These are phyloP conservation scores for Ligdia adustata DNA, from an alignment of 2,888 invertebrate genomes.

Conservation along the genomic window DNA sequence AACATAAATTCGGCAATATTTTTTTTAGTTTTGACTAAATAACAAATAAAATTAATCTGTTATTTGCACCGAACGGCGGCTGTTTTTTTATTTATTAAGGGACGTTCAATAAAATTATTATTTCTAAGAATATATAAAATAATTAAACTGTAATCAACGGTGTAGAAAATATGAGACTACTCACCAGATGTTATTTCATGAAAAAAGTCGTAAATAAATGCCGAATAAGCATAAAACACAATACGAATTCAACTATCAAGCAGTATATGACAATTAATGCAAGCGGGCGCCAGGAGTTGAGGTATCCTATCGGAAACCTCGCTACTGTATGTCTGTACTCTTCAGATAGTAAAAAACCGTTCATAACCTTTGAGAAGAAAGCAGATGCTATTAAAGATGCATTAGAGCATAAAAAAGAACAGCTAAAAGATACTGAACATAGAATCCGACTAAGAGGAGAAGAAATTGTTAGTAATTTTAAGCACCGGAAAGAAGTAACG, in stretches of 20 bases:
- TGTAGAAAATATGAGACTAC: slow-evolving; percentile 54
- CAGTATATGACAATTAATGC: slow-evolving; percentile 42
- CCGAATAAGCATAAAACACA: slow-evolving; percentile 35
- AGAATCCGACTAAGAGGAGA: slow-evolving; percentile 72
- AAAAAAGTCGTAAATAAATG: slow-evolving; percentile 50
- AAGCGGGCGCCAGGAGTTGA: slow-evolving; percentile 42
- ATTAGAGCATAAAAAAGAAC: slow-evolving; percentile 85
- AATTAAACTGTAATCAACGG: no score
- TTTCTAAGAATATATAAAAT: no score
- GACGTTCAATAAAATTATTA: no score
- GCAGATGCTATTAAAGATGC: slow-evolving; percentile 81
- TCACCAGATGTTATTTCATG: slow-evolving; percentile 48
- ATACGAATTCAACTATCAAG: slow-evolving; percentile 43
- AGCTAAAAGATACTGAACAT: slow-evolving; percentile 84
- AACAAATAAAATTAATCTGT: no score
- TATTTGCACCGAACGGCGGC: no score
- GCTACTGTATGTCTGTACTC: slow-evolving; percentile 59
- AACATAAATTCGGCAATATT: no score
- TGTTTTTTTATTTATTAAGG: no score
- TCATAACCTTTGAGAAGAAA: slow-evolving; percentile 72
- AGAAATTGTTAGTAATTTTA: slow-evolving; percentile 73
- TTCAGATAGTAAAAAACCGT: slow-evolving; percentile 68
- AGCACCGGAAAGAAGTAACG: slow-evolving; percentile 71
- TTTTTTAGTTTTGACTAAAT: no score
- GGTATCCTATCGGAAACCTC: slow-evolving; percentile 45